phyloP scores from a whole-genome alignment of 2,888 invertebrate species.

The Slavum lentiscoides region DNA sequence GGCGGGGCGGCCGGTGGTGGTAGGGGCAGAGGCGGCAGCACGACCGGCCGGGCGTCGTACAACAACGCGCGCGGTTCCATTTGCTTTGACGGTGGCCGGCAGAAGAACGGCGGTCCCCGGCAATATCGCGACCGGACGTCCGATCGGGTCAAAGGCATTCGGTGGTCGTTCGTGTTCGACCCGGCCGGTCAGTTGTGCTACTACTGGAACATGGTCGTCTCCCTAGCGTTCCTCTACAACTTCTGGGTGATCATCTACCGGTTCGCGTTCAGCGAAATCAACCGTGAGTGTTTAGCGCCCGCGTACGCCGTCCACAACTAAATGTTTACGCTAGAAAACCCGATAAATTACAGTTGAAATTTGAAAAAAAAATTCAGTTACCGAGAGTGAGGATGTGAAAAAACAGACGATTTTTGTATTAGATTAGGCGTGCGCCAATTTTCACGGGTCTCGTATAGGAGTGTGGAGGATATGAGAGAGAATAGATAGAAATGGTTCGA shows the following conservation, averaged over 20 bases:
- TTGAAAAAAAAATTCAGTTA: too few relatives aligned
- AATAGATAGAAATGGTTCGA: too few relatives aligned
- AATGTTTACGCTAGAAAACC: too few relatives aligned
- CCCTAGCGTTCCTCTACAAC: constrained; percentile 93
- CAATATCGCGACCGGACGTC: constrained; percentile 53
- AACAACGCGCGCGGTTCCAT: constrained; percentile 65
- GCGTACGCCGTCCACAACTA: too few relatives aligned
- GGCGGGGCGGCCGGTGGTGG: constrained; percentile 60
- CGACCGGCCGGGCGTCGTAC: constrained; percentile 55
- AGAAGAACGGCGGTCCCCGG: constrained; percentile 46
- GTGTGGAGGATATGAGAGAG: too few relatives aligned
- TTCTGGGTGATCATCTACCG: constrained; percentile 98
- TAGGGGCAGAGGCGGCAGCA: constrained; percentile 57
- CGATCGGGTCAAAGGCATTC: constrained; percentile 62
- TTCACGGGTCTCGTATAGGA: too few relatives aligned
- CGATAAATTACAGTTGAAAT: too few relatives aligned
- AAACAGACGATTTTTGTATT: too few relatives aligned
- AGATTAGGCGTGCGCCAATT: too few relatives aligned
- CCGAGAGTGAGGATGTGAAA: too few relatives aligned
- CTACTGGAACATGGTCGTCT: constrained; percentile 97
- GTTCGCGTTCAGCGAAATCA: constrained; percentile 98
- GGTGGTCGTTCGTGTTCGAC: constrained; percentile 97
- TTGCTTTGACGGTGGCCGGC: constrained; percentile 56
- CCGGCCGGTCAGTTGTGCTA: constrained; percentile 95
- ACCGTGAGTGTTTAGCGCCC: constrained; percentile 65